Base-by-base conservation (phyloP, 35 echinoderm and acorn worm species). In the Acanthaster planci region DNA sequence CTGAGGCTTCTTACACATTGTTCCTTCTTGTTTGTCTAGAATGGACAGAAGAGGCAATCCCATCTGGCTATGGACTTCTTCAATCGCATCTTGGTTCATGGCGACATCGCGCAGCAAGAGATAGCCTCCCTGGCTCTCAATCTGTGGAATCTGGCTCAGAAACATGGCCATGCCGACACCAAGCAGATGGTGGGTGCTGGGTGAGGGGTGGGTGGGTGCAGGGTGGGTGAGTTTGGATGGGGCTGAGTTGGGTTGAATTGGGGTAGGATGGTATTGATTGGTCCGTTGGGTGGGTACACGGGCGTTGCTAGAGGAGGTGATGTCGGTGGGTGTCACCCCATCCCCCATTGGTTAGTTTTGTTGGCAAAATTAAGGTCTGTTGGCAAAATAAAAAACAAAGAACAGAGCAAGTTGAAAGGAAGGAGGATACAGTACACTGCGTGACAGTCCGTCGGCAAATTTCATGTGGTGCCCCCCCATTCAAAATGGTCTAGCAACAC, bases 101-200 rank as follows among this genome's bases (percentile, higher is more conserved):
- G 88, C 38, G 92, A 98, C 67, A 22, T 98, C 8, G 37, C 55
- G 22, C 64, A 98, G 47, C 68, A 78, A 8, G 55, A 84, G 37
- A 90, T 94, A 53, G 60, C 85, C 10, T 89, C 60, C 15, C 51
- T 98, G 38, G 95, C 95, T 7, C 86, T 81, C 17, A 98, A 98
- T 52, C 95, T 98, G 2, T 98, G 95, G 95, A 90, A 97, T 50
- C 91, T 98, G 15, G 86, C 92, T 22, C 92, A 98, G 83, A 98
- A 98, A 56, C 85, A 98, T 84, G 95, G 95, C 9, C 82, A 93
- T 29, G 92, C 76, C 17, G 95, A 98, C 52, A 94, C 95, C 0
- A 98, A 98, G 82, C 60, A 68, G 17, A 94, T 94, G 89, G 95
- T 98, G 54, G 84, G 91, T 87, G 0, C 22, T 36, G 35, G 30